Evolutionary conservation across 2,888 invertebrate species (phyloP), one percentile per base, ranked within the genome.

Genomic region (Pollenia angustigena): DNA sequence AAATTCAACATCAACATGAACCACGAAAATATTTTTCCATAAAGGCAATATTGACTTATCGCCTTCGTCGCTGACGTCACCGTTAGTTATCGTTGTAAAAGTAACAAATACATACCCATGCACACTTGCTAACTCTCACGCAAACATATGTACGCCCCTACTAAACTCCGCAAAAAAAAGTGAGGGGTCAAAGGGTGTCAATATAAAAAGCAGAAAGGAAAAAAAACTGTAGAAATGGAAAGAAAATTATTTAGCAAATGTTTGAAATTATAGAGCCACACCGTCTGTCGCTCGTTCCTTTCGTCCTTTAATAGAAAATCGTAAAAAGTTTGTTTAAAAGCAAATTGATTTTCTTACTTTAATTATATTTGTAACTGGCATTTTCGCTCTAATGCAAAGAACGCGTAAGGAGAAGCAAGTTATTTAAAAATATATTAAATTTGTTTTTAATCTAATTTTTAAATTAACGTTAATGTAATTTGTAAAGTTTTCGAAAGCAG

Each of bases 1-100:
- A 81, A 64, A 75, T 72, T 56, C 8, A 68, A 62, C 46, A 54
- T 48, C 48, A 81, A 81, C 72, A 81, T 78, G 42, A 78, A 74
- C 74, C 74, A 16, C 18, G 72, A 64, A 78, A 85, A 64, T 81
- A 78, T 85, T 81, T 75, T 85, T 48, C 72, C 68, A 68, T 68
- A 81, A 78, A 72, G 52, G 60, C 85, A 85, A 81, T 81, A 85
- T 85, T 82, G 68, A 79, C 85, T 79, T 79, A 78, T 85, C 66
- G 75, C 58, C 74, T 48, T 54, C 60, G 18, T 54, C 68, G 56
- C 48, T 18, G 16, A 18, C 14, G 60, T 66, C 16, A 50, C 14
- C 40, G 10, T 18, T 18, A 11, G 6, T 23, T 23, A 23, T 23
- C 23, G 11, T 7, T 16, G 40, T 32, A 6, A 32, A 11, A 14